Conservation (phyloP, 1,140 invertebrate genomes). For the Hypsibius dujardini region DNA sequence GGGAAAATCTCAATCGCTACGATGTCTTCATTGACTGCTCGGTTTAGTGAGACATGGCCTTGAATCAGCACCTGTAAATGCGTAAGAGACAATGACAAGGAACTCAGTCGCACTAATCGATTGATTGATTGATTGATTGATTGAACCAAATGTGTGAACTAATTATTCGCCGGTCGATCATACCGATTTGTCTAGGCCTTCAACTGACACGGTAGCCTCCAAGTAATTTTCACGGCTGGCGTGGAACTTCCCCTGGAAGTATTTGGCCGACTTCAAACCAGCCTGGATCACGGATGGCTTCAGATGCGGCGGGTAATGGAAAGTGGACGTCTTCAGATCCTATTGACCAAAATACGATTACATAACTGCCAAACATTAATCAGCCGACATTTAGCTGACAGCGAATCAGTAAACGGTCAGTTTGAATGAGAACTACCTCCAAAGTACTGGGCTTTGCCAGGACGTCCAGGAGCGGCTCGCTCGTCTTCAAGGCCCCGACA, state of each 20-base stretch:
- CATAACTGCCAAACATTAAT: too few relatives aligned
- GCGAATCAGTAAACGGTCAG: too few relatives aligned
- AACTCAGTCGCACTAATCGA: constrained; percentile 6
- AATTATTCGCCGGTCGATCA: constrained; percentile 22
- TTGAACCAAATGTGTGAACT: too few relatives aligned
- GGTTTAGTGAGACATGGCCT: constrained; percentile 67
- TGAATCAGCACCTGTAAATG: constrained; percentile 59
- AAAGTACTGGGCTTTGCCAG: constrained; percentile 36
- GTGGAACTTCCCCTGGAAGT: constrained; percentile 62
- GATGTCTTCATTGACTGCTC: constrained; percentile 84
- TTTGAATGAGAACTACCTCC: too few relatives aligned
- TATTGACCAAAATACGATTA: too few relatives aligned
- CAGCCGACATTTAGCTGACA: too few relatives aligned
- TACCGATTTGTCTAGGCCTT: constrained; percentile 53
- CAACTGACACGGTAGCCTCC: constrained; percentile 72
- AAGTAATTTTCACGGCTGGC: constrained; percentile 67
- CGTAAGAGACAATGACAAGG: constrained; percentile 10
- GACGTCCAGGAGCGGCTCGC: constrained; percentile 15
- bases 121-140: too few relatives aligned
- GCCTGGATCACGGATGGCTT: constrained; percentile 50
- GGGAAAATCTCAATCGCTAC: constrained; percentile 81
- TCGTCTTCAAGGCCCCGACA: background rate
- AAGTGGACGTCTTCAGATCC: constrained; percentile 31
- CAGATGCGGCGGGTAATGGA: constrained; percentile 62
- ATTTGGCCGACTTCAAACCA: constrained; percentile 57